These are phyloP conservation scores for Nephrotoma flavescens DNA, from an alignment of 2,888 invertebrate genomes.

Conservation along the genomic window DNA sequence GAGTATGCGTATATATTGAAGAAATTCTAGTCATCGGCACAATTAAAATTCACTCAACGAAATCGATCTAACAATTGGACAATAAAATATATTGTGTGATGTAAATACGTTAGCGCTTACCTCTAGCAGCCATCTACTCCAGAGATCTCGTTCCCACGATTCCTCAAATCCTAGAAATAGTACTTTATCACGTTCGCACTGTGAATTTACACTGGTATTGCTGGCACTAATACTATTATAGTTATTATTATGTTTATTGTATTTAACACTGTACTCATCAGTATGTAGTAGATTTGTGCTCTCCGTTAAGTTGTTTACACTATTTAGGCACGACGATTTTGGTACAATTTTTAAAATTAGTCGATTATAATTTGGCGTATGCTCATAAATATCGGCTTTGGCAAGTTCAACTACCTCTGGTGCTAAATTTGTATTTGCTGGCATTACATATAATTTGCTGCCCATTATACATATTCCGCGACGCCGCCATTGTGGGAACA, in stretches of 20 bases:
- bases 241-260: slow-evolving; percentile 22
- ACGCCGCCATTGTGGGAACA: slow-evolving; percentile 52
- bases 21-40: neutral
- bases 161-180: slow-evolving; percentile 49
- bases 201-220: slow-evolving; percentile 17
- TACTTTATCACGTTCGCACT: slow-evolving; percentile 35
- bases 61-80: neutral
- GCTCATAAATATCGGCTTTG: slow-evolving; percentile 16
- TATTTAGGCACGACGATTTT: slow-evolving; percentile 15
- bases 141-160: slow-evolving; percentile 49
- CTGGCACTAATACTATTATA: slow-evolving; percentile 14
- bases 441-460: slow-evolving; percentile 43
- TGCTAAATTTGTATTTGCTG: slow-evolving; percentile 21
- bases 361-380: slow-evolving; percentile 22
- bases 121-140: slow-evolving; percentile 49
- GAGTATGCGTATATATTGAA: neutral
- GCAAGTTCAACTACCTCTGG: slow-evolving; percentile 18
- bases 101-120: slow-evolving; percentile 23
- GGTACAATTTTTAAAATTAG: slow-evolving; percentile 33
- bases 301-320: slow-evolving; percentile 13
- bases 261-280: slow-evolving; percentile 6
- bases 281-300: slow-evolving; percentile 13
- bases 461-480: slow-evolving; percentile 44
- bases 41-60: neutral
- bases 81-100: neutral